These are phyloP conservation scores for Apotomis capreana DNA, from an alignment of 2,888 invertebrate species.

Conservation along the genomic window DNA sequence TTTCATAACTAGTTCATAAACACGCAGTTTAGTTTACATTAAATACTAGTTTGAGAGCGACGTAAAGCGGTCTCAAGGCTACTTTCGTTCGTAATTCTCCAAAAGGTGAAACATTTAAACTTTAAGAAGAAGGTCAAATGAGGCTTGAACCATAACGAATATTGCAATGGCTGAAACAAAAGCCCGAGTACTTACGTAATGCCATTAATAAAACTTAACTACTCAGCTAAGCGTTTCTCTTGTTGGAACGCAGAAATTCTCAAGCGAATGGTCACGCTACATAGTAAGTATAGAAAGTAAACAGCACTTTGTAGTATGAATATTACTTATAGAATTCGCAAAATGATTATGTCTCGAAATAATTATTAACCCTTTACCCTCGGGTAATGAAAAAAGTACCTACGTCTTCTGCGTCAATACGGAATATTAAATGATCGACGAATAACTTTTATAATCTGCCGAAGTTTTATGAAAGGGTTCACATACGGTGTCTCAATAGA, in stretches of 20 bases:
- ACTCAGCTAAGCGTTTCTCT: slow-evolving; percentile 59
- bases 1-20: slow-evolving; percentile 9
- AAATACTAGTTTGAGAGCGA: slow-evolving; percentile 11
- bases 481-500: slow-evolving; percentile 2
- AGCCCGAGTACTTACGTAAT: slow-evolving; percentile 28
- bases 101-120: slow-evolving; percentile 18
- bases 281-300: slow-evolving; percentile 53
- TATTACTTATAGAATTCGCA: slow-evolving; percentile 7
- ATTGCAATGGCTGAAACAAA: slow-evolving; percentile 28
- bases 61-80: slow-evolving; percentile 25
- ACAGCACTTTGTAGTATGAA: slow-evolving; percentile 36
- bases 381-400: neutral
- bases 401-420: neutral
- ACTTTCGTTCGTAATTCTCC: slow-evolving; percentile 11
- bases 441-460: slow-evolving; percentile 6
- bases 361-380: neutral
- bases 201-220: slow-evolving; percentile 41
- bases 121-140: slow-evolving; percentile 18
- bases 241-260: slow-evolving; percentile 59
- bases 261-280: slow-evolving; percentile 64
- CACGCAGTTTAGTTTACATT: slow-evolving; percentile 16
- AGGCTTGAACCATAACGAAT: slow-evolving; percentile 25
- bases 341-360: slow-evolving; percentile 1
- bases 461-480: neutral
- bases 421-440: slow-evolving; percentile 5